Evolutionary conservation across 2,888 invertebrate genomes (phyloP), one percentile per base, ranked within the genome.

Genomic region (Drosophila maculinotata): DNA sequence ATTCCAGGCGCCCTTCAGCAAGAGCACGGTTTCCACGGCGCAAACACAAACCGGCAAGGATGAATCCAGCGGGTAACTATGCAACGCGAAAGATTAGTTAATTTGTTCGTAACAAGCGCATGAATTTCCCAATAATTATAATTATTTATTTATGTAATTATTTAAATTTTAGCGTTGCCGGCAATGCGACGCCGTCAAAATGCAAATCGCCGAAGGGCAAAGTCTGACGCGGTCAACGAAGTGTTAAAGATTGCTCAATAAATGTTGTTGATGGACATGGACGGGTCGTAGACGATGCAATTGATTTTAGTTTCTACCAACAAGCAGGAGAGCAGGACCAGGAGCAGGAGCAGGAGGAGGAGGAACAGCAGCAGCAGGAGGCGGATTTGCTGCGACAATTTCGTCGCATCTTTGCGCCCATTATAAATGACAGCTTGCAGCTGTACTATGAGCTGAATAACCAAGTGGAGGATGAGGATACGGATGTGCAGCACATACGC

Each of bases 151-250:
- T 28, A 3, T 31, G 3, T 10, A 17, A 36, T 17, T 26, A 9
- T 38, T n/a, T 30, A n/a, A 36, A 8, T 26, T 10, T 10, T 15
- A 80, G 74, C 28, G 12, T 60, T 35, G 44, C 67, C 49, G 74
- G 67, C 57, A 82, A 86, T 65, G 69, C 89, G 83, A 90, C 91
- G 84, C 90, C 90, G 60, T 80, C 84, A 76, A 90, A 90, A 83
- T 79, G 85, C 57, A 91, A 91, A 81, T 86, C 87, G 71, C 87
- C 88, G 49, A 90, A 88, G 73, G 92, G 91, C 82, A 91, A 90
- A 80, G 92, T 92, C 89, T 92, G 92, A 92, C 92, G 91, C 87
- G 92, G 88, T 79, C 89, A 91, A 90, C 91, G 91, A 91, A 92
- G 91, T 91, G 90, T 89, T 86, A 89, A 89, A 87, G 87, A 90